Conservation (phyloP, 2,888 invertebrate genomes). For the Gordius sp. region DNA sequence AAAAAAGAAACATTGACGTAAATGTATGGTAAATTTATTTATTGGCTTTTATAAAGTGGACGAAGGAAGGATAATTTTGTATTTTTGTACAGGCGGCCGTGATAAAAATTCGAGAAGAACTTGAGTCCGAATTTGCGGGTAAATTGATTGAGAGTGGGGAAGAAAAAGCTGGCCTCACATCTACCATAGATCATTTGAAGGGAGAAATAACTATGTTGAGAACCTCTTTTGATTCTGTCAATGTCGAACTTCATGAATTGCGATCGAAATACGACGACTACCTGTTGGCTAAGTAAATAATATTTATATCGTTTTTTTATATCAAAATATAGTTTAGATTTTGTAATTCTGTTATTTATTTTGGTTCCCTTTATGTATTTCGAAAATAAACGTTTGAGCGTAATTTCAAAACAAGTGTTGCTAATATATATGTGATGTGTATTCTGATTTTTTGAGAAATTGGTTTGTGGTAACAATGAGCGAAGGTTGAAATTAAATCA, state of each 20-base stretch:
- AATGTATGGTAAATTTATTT: neutral
- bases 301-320: slow-evolving; percentile 13
- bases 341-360: too few relatives aligned
- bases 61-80: too few relatives aligned
- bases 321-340: too few relatives aligned
- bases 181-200: neutral
- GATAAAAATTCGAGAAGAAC: neutral
- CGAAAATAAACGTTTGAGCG: too few relatives aligned
- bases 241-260: slow-evolving; percentile 31
- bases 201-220: neutral
- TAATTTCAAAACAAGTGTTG: too few relatives aligned
- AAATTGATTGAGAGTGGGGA: too few relatives aligned
- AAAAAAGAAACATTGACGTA: neutral
- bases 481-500: too few relatives aligned
- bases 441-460: too few relatives aligned
- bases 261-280: slow-evolving; percentile 31
- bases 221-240: slow-evolving; percentile 27
- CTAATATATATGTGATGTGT: too few relatives aligned
- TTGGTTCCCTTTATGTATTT: too few relatives aligned
- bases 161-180: neutral
- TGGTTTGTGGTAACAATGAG: too few relatives aligned
- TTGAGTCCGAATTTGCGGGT: neutral
- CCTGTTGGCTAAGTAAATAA: slow-evolving; percentile 28
- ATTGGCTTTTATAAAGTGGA: neutral
- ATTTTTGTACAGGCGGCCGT: neutral